Evolutionary conservation across 1,140 invertebrate species (phyloP), one percentile per base, ranked within the genome.

Genomic region (Himalopsyche phryganea): DNA sequence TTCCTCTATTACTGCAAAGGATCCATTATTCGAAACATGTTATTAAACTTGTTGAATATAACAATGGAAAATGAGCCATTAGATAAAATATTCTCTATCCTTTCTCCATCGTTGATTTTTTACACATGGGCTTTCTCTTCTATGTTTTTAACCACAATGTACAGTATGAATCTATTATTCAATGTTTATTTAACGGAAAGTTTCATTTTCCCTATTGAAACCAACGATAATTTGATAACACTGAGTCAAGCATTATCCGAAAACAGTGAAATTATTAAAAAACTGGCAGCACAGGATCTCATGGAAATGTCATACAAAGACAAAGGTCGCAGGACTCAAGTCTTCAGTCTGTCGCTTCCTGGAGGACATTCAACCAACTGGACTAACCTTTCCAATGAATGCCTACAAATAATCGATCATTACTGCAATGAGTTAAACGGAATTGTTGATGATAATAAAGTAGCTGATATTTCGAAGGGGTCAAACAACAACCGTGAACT

Each of bases 311-410:
- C 85, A 6, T 76, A 81, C 63, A 84, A 78, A 50, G 82, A 84
- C 42, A 66, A 69, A 41, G 1, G 44, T 1, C 77, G 86, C 58
- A 79, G 88, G 57, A 57, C 69, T 35, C 67, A 81, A 48, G 74
- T 91, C 15, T 92, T 88, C 66, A 81, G 81, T 10, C 69, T 92
- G 0, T 90, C 88, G 48, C 82, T 86, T 66, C 89, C 89, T 44
- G 86, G 88, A 18, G 85, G 86, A 45, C 88, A 90, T 71, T 87
- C 89, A 1, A 85, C 86, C 58, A 89, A 87, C 61, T 92, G 89
- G 89, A 90, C 87, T 63, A 78, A 78, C 50, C 67, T 91, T 3
- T 73, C 85, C 9, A 77, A 83, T 60, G 80, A 80, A 62, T 83
- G 82, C 67, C 65, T 87, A 2, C 68, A 66, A 28, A 68, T 84